Conservation (phyloP, 1,140 invertebrate species). For the Drosophila tsacasi region DNA sequence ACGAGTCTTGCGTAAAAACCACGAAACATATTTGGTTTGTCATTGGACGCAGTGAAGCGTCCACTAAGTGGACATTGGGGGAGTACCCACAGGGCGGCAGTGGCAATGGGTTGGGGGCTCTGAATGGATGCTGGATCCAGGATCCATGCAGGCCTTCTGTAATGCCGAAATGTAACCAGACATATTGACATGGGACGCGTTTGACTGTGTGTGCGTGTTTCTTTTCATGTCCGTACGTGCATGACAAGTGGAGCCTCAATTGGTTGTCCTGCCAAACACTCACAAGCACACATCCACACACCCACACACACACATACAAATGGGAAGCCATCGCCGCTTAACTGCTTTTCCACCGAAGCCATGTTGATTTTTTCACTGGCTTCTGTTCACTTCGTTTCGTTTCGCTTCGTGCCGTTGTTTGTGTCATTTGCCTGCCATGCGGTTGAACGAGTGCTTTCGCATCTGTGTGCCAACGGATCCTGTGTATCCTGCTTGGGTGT, state of each 20-base stretch:
- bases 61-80: slow-evolving; percentile 21
- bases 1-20: slow-evolving; percentile 77
- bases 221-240: slow-evolving; percentile 70
- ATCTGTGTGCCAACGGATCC: slow-evolving; percentile 17
- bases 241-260: slow-evolving; percentile 69
- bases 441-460: slow-evolving; percentile 43
- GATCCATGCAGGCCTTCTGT: slow-evolving; percentile 36
- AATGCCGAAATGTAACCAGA: slow-evolving; percentile 71
- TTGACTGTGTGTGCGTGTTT: slow-evolving; percentile 56
- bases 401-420: slow-evolving; percentile 31
- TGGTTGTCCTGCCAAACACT: slow-evolving; percentile 59
- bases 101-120: not conserved
- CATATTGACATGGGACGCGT: slow-evolving; percentile 73
- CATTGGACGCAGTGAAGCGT: slow-evolving; percentile 77
- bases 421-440: slow-evolving; percentile 60
- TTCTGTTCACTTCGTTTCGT: slow-evolving; percentile 39
- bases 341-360: slow-evolving; percentile 65
- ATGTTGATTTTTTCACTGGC: slow-evolving; percentile 71
- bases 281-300: slow-evolving; percentile 21
- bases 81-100: not conserved
- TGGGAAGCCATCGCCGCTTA: slow-evolving; percentile 51
- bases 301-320: not conserved
- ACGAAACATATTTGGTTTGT: slow-evolving; percentile 84
- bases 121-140: slow-evolving; percentile 6
- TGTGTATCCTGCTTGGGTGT: slow-evolving; percentile 13